Conservation (phyloP, 2,113 vertebrate genomes). For the Peromyscus polionotus region DNA sequence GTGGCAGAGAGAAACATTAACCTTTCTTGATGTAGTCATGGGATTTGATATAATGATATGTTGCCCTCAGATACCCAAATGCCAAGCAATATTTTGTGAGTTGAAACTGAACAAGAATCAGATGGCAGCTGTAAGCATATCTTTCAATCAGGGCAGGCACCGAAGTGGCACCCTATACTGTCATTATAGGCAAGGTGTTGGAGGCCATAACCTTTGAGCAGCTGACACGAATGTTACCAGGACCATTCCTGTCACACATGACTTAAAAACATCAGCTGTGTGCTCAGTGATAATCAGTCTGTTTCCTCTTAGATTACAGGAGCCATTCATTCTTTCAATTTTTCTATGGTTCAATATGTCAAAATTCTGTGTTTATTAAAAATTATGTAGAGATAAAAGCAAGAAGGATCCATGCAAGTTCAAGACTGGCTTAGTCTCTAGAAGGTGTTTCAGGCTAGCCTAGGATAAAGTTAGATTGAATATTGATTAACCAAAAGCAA, state of each 20-base stretch:
- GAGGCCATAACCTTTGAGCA: neutral
- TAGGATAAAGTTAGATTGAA: neutral
- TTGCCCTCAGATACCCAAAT: neutral
- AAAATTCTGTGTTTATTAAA: neutral
- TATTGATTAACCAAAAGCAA: neutral
- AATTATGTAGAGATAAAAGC: neutral
- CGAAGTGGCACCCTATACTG: neutral
- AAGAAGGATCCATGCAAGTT: neutral
- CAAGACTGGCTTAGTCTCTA: neutral
- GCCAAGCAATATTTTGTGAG: neutral
- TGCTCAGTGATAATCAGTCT: neutral
- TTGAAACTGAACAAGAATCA: neutral
- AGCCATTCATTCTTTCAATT: neutral
- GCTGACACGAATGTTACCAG: neutral
- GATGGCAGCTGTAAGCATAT: neutral
- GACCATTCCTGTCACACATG: neutral
- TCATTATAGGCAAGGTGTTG: neutral
- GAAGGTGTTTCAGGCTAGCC: neutral
- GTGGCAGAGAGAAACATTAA: conserved; percentile 1
- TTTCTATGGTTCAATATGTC: neutral
- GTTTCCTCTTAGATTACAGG: neutral
- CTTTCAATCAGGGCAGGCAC: neutral
- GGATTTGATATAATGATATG: neutral
- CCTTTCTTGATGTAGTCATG: neutral
- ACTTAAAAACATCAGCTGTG: neutral